Evolutionary conservation across 2,888 invertebrate genomes (phyloP), one percentile per base, ranked within the genome.

Genomic region (Heteromyza rotundicornis): DNA sequence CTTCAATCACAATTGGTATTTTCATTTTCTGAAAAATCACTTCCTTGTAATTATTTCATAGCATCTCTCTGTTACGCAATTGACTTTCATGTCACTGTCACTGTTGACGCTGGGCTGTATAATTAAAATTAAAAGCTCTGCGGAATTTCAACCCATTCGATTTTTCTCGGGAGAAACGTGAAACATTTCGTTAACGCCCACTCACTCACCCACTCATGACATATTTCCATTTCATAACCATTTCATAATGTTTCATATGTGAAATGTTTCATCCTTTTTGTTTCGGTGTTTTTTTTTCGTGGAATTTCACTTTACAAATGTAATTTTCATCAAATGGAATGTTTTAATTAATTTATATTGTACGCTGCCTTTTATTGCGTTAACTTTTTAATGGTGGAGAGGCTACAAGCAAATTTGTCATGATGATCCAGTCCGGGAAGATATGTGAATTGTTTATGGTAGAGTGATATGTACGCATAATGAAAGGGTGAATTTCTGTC

Each of bases 271-370:
- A n/a, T 40, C 12, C 10, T 40, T 40, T 40, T 8, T 60, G 36
- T 60, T 60, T 40, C 3, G 14, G 7, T 7, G 12, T 40, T 40
- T n/a, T 40, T n/a, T 7, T 40, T 40, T 40, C 16, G 40, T 35
- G 61, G 61, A 62, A 57, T 62, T 57, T 57, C n/a, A n/a, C 50
- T 5, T 50, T 20, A 50, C 50, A 50, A 50, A 50, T 50, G 50
- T 50, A 50, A 50, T 50, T 50, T 50, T 19, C 50, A 32, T 44
- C 63, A 71, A 71, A 71, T 71, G 71, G 71, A 71, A 71, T 70
- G 68, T 70, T 71, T 67, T 71, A 71, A 71, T 71, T 71, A 71
- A 71, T 71, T 71, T 71, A 71, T 70, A 68, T 71, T 67, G 64
- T 68, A 64, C 63, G 66, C 68, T n/a, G n/a, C n/a, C n/a, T 70